A percentile compares a stretch with the other conserved stretches of the same genome.
Evolutionary conservation across 2,888 invertebrate genomes (phyloP).

Genomic region (Netelia inedita): DNA sequence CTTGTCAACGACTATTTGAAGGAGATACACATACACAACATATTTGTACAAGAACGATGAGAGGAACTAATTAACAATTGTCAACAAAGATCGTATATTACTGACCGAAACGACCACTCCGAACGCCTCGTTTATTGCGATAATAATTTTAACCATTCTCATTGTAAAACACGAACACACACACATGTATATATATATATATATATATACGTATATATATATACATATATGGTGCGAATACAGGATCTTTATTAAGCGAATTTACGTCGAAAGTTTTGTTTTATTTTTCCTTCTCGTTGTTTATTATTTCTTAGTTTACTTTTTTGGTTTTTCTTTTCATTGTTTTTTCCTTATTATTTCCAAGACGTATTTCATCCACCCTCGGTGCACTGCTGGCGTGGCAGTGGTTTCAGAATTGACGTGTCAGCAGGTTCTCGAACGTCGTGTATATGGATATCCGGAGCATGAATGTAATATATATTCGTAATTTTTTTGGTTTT

Average conservation of each 20-base stretch:
- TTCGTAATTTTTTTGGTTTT: conserved; percentile 42
- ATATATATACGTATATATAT: conserved; percentile 41
- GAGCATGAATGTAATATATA: conserved; percentile 44
- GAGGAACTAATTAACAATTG: conserved; percentile 55
- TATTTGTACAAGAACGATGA: conserved; percentile 57
- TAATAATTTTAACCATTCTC: conserved; percentile 68
- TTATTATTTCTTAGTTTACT: conserved; percentile 46
- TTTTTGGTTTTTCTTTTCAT: conserved; percentile 34
- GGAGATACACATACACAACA: conserved; percentile 18
- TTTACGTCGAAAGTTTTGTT: conserved; percentile 49
- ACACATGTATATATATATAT: conserved; percentile 38
- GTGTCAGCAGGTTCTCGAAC: conserved; percentile 28
- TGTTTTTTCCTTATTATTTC: neutral
- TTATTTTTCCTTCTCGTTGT: conserved; percentile 9
- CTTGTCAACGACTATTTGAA: conserved; percentile 70
- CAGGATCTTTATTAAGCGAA: conserved; percentile 68
- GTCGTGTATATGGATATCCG: conserved; percentile 38
- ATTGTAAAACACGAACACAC: conserved; percentile 64
- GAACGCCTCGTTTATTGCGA: conserved; percentile 62
- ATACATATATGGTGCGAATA: conserved; percentile 61
- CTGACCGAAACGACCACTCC: conserved; percentile 63
- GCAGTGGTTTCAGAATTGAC: conserved; percentile 33
- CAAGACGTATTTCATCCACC: neutral
- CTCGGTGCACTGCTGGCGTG: conserved; percentile 23
- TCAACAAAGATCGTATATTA: conserved; percentile 52